Evolutionary conservation across 2,113 vertebrate species (phyloP), one percentile per base, ranked within the genome.

Genomic region (Trochalopteron elliotii): DNA sequence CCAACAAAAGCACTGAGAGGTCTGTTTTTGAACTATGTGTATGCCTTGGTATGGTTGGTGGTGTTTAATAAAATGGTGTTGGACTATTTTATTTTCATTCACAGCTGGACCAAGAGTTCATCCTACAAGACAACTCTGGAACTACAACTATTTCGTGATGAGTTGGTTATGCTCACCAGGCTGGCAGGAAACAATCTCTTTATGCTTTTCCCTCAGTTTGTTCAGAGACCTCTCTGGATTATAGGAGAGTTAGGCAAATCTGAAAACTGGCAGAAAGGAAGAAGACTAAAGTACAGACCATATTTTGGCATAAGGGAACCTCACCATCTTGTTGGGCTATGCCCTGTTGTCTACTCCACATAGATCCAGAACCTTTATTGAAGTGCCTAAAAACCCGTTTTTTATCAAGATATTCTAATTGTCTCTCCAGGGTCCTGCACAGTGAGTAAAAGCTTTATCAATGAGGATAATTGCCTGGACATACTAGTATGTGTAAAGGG

Each of bases 71-170:
- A 44, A 17, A 44, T 17, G 16, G 42, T 44, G 42, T 44, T 44
- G 42, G 15, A 52, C 8, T 11, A 9, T 76, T 59, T 79, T 74
- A 18, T 68, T 75, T 47, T 76, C 20, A 31, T 10, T 83, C 44
- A 59, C 6, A 40, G 1, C 12, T 79, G 28, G 10, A 5, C 11
- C 0, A 0, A 12, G 31, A 33, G 2, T 24, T 87, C 57, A 13
- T 78, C 52, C 28, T 37, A 24, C 5, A 76, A 80, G 25, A 21
- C 31, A 45, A 0, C 11, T 63, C 42, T 72, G 35, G 5, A 8
- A 67, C 11, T 63, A 11, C 14, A 67, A 45, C 9, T 55, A 15
- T 5, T 3, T 83, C 11, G 4, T n/a, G 27, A 63, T 59, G 11
- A 80, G 8, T 11, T 17, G 0, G 0, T 83, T 80, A 25, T 87